Percentiles rank a stretch among this genome's conserved stretches.
Conservation (phyloP, 2,113 vertebrate species). For the Syngnathus scovelli region DNA sequence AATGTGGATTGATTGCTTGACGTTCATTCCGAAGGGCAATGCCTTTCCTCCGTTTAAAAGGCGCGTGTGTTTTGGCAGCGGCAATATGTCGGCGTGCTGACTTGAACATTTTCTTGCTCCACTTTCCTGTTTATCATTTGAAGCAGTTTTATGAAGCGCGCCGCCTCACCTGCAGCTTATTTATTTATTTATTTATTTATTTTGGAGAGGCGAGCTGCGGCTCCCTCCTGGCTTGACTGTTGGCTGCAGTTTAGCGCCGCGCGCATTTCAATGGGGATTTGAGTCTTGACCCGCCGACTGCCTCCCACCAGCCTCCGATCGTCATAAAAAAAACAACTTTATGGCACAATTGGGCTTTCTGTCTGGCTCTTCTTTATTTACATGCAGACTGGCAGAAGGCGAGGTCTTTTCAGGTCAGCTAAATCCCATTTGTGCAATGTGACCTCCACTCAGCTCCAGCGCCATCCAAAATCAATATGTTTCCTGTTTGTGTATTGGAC, state of each 20-base stretch:
- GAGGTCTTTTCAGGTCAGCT: not conserved
- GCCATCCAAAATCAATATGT: not conserved
- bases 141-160: constrained; percentile 1
- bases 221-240: constrained; percentile 10
- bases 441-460: not conserved
- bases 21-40: too few species aligned
- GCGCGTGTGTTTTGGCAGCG: too few species aligned
- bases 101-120: not conserved
- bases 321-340: not conserved
- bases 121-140: not conserved
- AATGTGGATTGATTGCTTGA: too few species aligned
- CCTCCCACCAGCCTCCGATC: constrained; percentile 5
- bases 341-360: not conserved
- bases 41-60: too few species aligned
- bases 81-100: too few species aligned
- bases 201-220: constrained; percentile 5
- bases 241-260: constrained; percentile 13
- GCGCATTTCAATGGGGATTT: constrained; percentile 25
- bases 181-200: not conserved
- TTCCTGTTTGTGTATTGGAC: not conserved
- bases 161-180: not conserved
- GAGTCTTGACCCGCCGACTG: constrained; percentile 23
- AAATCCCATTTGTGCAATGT: not conserved
- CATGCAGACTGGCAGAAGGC: not conserved
- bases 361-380: constrained; percentile 4